Evolutionary conservation across 2,888 invertebrate species (phyloP), one percentile per base, ranked within the genome.

Genomic region (Anorthoa munda): DNA sequence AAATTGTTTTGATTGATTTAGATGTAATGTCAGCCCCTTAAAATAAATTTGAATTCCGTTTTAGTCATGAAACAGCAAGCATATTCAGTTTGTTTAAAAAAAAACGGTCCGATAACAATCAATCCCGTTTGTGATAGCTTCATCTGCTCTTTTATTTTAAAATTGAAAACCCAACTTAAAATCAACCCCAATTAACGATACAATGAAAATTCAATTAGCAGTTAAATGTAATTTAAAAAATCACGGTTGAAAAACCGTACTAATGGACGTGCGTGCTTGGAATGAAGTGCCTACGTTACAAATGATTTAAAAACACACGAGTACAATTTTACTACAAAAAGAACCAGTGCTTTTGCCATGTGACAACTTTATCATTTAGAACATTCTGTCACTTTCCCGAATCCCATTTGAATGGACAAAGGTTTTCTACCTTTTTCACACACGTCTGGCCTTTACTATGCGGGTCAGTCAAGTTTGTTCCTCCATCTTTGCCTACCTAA

Each of bases 221-320:
- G 74, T 70, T 51, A 45, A 75, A 66, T 23, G 51, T 46, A 53
- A 81, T 81, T 69, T 46, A 4, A 74, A 81, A 81, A 81, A 78
- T 53, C 60, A 70, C 58, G 21, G 67, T 4, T 51, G 56, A 66
- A 58, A 65, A 78, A 60, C 21, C 53, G 39, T 13, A 18, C 60
- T 70, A 78, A 78, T 74, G 66, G 70, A 53, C n/a, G 53, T 65
- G 65, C 82, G 82, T 81, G 81, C 53, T 66, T 23, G 23, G 78
- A 77, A 73, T 81, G 56, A 53, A 51, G 59, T 64, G 18, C 60
- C 15, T 4, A 66, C 17, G 21, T 59, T 55, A 60, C 53, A 77
- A 78, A 74, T 74, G 7, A 78, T 70, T 74, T 65, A 53, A 78
- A 77, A 66, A 68, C 31, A 74, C 23, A 65, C 56, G 31, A 31